These are phyloP conservation scores for Baryphthengus martii DNA, from an alignment of 2,113 vertebrate genomes.

Conservation along the genomic window DNA sequence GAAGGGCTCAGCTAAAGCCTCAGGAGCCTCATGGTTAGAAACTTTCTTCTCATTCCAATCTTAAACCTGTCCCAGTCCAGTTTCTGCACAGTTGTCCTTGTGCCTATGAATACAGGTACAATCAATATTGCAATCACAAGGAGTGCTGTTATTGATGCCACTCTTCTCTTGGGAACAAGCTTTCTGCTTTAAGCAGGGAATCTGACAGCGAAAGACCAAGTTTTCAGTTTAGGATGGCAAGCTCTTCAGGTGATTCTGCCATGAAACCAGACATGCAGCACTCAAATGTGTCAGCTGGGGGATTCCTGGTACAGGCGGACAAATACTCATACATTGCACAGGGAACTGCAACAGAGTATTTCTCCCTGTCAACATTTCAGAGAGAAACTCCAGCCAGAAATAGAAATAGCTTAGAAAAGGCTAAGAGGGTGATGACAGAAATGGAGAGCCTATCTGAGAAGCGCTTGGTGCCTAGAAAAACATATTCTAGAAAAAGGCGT, in stretches of 20 bases:
- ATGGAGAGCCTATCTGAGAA: accelerated
- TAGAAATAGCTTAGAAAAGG: background rate
- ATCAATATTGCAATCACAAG: background rate
- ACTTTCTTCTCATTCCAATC: background rate
- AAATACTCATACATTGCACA: background rate
- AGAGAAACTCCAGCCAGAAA: background rate
- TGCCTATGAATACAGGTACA: background rate
- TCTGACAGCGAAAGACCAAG: background rate
- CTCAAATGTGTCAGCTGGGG: background rate
- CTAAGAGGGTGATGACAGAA: background rate
- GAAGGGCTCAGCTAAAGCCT: background rate
- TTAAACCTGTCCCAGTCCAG: accelerated
- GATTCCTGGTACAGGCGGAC: background rate
- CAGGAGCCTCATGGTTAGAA: background rate
- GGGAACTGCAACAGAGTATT: background rate
- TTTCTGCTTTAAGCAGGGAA: background rate
- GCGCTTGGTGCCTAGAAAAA: background rate
- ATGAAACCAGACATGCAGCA: background rate
- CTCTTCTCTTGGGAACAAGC: background rate
- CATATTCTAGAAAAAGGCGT: background rate
- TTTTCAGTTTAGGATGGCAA: background rate
- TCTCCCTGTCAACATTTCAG: background rate
- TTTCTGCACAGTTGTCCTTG: background rate
- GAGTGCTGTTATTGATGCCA: too few relatives aligned
- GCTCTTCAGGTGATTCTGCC: background rate